phyloP scores from a whole-genome alignment of 2,797 vertebrate genomes.

The Balearica regulorum region DNA sequence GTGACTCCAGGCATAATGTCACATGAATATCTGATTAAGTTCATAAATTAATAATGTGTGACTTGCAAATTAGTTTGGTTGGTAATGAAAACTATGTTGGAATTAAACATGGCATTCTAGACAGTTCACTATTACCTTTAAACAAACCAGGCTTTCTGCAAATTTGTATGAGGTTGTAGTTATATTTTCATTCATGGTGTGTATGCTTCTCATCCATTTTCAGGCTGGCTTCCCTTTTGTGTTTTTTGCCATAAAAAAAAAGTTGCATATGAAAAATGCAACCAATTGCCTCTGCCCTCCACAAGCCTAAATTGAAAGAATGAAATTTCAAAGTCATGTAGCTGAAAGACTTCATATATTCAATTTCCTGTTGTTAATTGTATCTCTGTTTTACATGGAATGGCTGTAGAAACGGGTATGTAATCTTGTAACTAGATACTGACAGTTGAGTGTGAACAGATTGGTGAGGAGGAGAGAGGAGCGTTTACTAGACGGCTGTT shows the following conservation, averaged over 20 bases:
- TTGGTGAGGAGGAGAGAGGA: not conserved
- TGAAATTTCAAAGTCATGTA: not conserved
- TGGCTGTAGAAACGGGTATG: not conserved
- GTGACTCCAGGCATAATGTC: not conserved
- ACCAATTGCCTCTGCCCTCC: not conserved
- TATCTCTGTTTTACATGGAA: not conserved
- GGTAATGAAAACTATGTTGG: not conserved
- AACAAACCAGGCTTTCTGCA: not conserved
- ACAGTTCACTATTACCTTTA: not conserved
- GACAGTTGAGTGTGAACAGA: not conserved
- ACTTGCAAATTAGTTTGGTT: not conserved
- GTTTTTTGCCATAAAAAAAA: not conserved
- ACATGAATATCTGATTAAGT: not conserved
- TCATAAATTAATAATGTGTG: not conserved
- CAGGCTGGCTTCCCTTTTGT: not conserved
- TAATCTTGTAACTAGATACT: not conserved
- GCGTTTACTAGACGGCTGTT: rapidly evolving
- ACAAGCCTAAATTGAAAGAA: not conserved
- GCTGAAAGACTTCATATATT: not conserved
- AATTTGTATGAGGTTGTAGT: not conserved
- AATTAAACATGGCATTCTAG: not conserved
- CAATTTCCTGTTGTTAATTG: not conserved
- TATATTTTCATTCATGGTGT: not conserved
- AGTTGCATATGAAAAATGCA: not conserved
- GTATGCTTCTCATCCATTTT: not conserved